These are phyloP conservation scores for Apodemia mormo DNA, from an alignment of 2,888 invertebrate species.

Conservation along the genomic window DNA sequence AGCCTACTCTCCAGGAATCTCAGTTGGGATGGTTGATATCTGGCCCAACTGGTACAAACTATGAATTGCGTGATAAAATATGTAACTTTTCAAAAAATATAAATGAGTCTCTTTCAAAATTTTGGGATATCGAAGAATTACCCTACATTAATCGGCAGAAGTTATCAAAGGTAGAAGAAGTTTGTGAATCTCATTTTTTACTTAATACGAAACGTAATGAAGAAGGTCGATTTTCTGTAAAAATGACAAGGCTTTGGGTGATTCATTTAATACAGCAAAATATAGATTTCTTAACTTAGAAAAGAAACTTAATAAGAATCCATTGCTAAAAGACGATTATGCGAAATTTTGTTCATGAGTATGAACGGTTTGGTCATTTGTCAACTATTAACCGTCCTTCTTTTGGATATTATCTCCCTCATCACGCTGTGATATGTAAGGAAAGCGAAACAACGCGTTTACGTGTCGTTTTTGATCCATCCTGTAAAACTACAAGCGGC, in stretches of 20 bases:
- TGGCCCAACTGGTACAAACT: slow-evolving; percentile 26
- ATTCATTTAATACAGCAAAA: neutral
- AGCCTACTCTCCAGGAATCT: slow-evolving; percentile 29
- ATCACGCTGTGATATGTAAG: slow-evolving; percentile 9
- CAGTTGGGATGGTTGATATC: slow-evolving; percentile 33
- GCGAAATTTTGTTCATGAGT: neutral
- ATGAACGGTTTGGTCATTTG: neutral
- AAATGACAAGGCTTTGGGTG: neutral
- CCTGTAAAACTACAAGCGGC: neutral
- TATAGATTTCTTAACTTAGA: neutral
- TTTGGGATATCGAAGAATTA: slow-evolving; percentile 32
- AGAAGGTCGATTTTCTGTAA: neutral
- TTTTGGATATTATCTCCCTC: slow-evolving; percentile 30
- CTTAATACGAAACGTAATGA: no score
- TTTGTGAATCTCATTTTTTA: slow-evolving; percentile 3
- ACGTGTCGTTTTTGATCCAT: slow-evolving; percentile 2
- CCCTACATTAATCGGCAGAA: neutral
- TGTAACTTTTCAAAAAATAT: slow-evolving; percentile 24
- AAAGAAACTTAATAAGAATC: neutral
- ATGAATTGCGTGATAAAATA: neutral
- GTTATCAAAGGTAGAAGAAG: neutral
- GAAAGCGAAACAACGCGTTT: neutral
- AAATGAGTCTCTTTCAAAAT: slow-evolving; percentile 21
- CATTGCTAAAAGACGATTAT: neutral
- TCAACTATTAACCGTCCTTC: neutral